A percentile compares a stretch with the other conserved stretches of the same genome.
Evolutionary conservation across 2,113 vertebrate species (phyloP).

Genomic region (Taurulus bubalis): DNA sequence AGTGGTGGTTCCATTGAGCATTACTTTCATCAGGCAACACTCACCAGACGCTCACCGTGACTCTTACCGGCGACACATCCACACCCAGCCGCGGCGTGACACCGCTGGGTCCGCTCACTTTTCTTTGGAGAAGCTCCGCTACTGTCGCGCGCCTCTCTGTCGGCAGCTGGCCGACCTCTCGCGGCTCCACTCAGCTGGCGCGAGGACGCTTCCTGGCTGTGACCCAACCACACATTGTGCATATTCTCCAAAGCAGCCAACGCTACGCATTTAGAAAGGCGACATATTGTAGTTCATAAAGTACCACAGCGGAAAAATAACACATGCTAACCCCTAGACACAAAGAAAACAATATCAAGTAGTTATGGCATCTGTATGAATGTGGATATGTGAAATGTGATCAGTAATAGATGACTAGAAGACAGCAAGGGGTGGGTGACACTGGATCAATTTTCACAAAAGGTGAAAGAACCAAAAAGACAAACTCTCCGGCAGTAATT

Average conservation of each 20-base stretch:
- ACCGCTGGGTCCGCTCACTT: background rate
- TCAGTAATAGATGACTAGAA: too few species aligned
- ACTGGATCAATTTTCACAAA: too few species aligned
- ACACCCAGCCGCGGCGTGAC: background rate
- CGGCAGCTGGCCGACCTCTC: conserved; percentile 15
- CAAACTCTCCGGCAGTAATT: too few species aligned
- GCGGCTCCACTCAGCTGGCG: conserved; percentile 45
- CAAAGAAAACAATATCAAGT: background rate
- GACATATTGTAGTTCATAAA: background rate
- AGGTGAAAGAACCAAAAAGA: too few species aligned
- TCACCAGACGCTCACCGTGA: conserved; percentile 11
- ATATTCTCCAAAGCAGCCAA: background rate
- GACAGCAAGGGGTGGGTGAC: too few species aligned
- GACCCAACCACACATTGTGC: background rate
- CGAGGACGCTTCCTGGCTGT: conserved; percentile 62
- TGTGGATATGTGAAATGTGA: background rate
- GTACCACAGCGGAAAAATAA: conserved; percentile 78
- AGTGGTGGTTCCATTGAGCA: background rate
- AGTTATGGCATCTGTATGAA: background rate
- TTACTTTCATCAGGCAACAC: background rate
- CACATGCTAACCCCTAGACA: conserved; percentile 89
- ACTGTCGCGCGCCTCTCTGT: background rate
- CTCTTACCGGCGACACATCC: background rate
- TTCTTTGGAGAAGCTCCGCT: background rate
- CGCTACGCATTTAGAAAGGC: background rate